Percentiles rank a stretch among this genome's conserved stretches.
phyloP scores from a whole-genome alignment of 2,888 invertebrate genomes.

The Macrosiphum euphorbiae region DNA sequence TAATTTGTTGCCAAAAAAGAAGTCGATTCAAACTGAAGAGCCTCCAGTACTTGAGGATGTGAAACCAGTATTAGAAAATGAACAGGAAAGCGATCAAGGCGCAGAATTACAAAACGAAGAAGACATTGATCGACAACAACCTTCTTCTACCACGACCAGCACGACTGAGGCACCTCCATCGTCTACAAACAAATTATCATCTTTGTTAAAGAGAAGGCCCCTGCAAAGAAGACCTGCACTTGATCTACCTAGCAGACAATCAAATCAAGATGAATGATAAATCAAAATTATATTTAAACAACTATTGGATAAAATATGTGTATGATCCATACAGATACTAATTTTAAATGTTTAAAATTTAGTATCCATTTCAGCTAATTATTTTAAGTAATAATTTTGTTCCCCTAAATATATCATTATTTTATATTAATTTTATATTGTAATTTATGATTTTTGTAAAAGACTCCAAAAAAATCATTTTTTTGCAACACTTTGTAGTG shows the following conservation, averaged over 20 bases:
- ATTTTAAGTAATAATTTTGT: conserved; percentile 46
- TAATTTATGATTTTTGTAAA: conserved; percentile 51
- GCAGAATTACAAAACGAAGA: conserved; percentile 41
- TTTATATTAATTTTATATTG: conserved; percentile 48
- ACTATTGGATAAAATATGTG: conserved; percentile 22
- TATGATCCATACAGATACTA: conserved; percentile 32
- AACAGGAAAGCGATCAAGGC: conserved; percentile 23
- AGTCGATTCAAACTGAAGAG: conserved; percentile 56
- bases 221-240: conserved; percentile 49
- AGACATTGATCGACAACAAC: conserved; percentile 17
- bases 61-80: conserved; percentile 27
- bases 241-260: conserved; percentile 46
- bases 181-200: conserved; percentile 53
- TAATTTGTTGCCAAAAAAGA: conserved; percentile 59
- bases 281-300: conserved; percentile 59
- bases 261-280: conserved; percentile 57
- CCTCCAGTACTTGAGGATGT: conserved; percentile 31
- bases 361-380: conserved; percentile 50
- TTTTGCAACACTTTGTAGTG: conserved; percentile 9
- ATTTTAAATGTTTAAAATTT: conserved; percentile 34
- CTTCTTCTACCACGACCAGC: background rate
- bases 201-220: conserved; percentile 46
- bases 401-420: conserved; percentile 35
- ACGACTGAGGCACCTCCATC: conserved; percentile 54
- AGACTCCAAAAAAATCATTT: conserved; percentile 1